These are phyloP conservation scores for Camponotus pennsylvanicus DNA, from an alignment of 1,140 invertebrate species.

Conservation along the genomic window DNA sequence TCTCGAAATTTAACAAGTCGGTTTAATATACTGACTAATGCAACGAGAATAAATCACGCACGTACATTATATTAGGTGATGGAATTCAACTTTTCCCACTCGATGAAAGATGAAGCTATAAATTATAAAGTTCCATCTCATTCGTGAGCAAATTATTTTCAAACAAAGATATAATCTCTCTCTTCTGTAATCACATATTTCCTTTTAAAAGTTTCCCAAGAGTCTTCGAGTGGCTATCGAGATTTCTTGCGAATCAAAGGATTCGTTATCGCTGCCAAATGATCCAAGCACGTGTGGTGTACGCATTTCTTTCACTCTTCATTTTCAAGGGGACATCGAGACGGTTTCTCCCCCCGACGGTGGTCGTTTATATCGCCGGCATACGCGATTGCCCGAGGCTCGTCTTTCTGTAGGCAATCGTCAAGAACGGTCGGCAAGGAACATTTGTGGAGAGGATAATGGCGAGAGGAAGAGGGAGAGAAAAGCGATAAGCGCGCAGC, in stretches of 20 bases:
- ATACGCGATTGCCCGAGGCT: constrained; percentile 36
- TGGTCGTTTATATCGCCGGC: constrained; percentile 45
- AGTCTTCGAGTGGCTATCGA: not conserved
- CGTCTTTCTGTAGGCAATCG: constrained; percentile 40
- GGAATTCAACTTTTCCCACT: too few species aligned
- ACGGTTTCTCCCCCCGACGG: constrained; percentile 4
- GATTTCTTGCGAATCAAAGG: not conserved
- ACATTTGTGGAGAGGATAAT: constrained; percentile 28
- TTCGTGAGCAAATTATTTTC: too few species aligned
- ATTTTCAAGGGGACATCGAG: constrained; percentile 19
- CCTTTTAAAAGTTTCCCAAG: too few species aligned
- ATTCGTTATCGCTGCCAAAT: constrained; percentile 1
- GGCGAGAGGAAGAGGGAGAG: constrained; percentile 17
- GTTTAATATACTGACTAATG: not conserved
- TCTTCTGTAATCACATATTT: too few species aligned
- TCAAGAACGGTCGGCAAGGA: constrained; percentile 42
- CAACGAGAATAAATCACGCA: too few species aligned
- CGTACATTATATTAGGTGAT: too few species aligned
- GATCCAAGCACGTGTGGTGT: not conserved
- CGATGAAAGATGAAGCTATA: too few species aligned
- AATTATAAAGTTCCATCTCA: too few species aligned
- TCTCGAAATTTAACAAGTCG: not conserved
- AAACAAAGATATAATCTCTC: too few species aligned
- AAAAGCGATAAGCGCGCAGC: constrained; percentile 47
- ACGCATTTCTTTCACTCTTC: constrained; percentile 21